Evolutionary conservation across 2,113 vertebrate genomes (phyloP), one percentile per base, ranked within the genome.

Genomic region (Cricetomys ansorgei): DNA sequence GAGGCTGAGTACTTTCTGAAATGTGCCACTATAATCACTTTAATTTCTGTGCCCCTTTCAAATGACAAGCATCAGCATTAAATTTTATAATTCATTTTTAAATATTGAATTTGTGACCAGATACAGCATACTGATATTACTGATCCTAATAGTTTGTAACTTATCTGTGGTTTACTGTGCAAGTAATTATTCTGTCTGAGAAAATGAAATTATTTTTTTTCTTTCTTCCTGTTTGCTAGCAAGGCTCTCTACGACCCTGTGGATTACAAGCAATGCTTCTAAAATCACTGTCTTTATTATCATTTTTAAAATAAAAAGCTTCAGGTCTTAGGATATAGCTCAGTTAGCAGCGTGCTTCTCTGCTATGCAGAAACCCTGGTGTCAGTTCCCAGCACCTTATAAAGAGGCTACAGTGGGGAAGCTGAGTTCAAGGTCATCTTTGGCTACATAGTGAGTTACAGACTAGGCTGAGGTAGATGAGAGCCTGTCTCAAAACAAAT

Each of bases 111-210:
- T 94, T 72, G 10, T 92, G 62, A 55, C 40, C 76, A 94, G 75
- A 92, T 88, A 88, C 19, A 95, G 34, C 69, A 79, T 87, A 72
- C 89, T 50, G 45, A 45, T 92, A 15, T 92, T 92, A 81, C 64
- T 40, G 31, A 92, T 88, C 23, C 11, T 59, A 94, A 76, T 43
- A 65, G 34, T 83, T 95, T 43, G 8, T 62, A 95, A 77, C 76
- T 90, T 94, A 90, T 57, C 43, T 89, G 53, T 69, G 34, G 2
- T 92, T 92, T 83, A 43, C 65, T 81, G 40, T 50, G n/a, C 29
- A 93, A 53, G 73, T 59, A 91, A 65, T 90, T 37, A 90, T 72
- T 90, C 29, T 87, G 34, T 90, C 64, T 59, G 40, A 69, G 88
- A 94, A 96, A 94, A 31, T 55, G 34, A 86, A 5, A 50, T 81